phyloP scores from a whole-genome alignment of 1,140 invertebrate genomes.

The Drosophila nasuta region DNA sequence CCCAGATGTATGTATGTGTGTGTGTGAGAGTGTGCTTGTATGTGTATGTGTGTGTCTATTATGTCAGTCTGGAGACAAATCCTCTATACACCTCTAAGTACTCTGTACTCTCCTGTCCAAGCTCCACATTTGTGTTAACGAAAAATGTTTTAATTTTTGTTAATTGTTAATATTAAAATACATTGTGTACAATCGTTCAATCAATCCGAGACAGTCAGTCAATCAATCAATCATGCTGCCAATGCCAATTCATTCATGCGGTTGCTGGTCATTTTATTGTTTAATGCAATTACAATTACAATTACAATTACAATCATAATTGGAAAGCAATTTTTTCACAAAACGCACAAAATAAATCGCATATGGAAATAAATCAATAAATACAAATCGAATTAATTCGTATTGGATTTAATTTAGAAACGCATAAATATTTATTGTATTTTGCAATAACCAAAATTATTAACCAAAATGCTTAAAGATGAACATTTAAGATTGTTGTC shows the following conservation, averaged over 20 bases:
- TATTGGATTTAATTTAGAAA: conserved; percentile 21
- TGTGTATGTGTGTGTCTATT: conserved; percentile 3
- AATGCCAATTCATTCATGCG: conserved; percentile 72
- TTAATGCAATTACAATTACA: conserved; percentile 20
- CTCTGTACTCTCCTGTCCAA: conserved; percentile 33
- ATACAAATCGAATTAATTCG: conserved; percentile 21
- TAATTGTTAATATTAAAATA: conserved; percentile 56
- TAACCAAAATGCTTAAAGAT: conserved; percentile 75
- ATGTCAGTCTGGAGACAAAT: conserved; percentile 10
- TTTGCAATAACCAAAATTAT: conserved; percentile 84
- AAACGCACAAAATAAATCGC: conserved; percentile 74
- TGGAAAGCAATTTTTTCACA: conserved; percentile 61
- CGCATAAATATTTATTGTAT: conserved; percentile 72
- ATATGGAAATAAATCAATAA: conserved; percentile 53
- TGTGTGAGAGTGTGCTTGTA: not conserved
- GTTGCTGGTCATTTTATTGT: conserved; percentile 73
- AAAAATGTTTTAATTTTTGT: conserved; percentile 85
- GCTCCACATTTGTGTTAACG: conserved; percentile 81
- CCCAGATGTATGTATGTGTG: not conserved
- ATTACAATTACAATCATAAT: conserved; percentile 13
- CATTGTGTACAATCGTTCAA: conserved; percentile 39
- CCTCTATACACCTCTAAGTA: conserved; percentile 24
- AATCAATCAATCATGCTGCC: conserved; percentile 67
- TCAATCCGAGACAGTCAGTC: conserved; percentile 54
- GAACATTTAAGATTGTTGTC: conserved; percentile 18